Conservation (phyloP, 2,888 invertebrate species). For the Brachyopa scutellaris region DNA sequence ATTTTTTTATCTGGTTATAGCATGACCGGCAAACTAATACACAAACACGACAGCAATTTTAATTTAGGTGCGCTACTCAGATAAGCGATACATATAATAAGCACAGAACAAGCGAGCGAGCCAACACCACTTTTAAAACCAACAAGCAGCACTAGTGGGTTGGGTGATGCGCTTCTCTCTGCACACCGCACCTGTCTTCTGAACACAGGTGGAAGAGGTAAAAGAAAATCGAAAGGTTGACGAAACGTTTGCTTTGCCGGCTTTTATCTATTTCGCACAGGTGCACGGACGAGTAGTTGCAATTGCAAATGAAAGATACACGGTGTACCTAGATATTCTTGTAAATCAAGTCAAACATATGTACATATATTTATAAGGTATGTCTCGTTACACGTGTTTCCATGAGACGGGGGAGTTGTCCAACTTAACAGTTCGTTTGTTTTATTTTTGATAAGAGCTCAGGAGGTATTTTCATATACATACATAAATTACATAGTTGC, state of each 20-base stretch:
- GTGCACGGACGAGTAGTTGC: background rate
- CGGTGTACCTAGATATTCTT: too few species aligned
- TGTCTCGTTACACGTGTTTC: conserved; percentile 21
- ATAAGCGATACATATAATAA: conserved; percentile 56
- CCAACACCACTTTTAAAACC: conserved; percentile 17
- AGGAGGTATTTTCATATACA: too few species aligned
- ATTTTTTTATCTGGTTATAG: conserved; percentile 29
- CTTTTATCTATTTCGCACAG: conserved; percentile 6
- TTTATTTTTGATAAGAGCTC: too few species aligned
- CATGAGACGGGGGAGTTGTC: background rate
- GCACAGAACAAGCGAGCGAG: background rate
- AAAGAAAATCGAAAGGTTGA: conserved; percentile 38
- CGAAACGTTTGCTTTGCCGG: conserved; percentile 41
- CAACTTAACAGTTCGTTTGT: too few species aligned
- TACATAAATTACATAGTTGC: too few species aligned
- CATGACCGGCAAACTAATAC: conserved; percentile 58
- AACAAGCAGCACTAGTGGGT: background rate
- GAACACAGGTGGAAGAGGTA: conserved; percentile 4
- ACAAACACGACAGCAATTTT: background rate
- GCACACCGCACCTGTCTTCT: too few species aligned
- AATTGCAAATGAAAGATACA: conserved; percentile 2
- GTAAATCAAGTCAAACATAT: too few species aligned
- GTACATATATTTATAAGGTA: background rate
- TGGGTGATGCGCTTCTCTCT: conserved; percentile 10
- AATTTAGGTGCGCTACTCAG: conserved; percentile 34